These are phyloP conservation scores for Sebastes nivosus DNA, from an alignment of 2,797 vertebrate species.

Conservation along the genomic window DNA sequence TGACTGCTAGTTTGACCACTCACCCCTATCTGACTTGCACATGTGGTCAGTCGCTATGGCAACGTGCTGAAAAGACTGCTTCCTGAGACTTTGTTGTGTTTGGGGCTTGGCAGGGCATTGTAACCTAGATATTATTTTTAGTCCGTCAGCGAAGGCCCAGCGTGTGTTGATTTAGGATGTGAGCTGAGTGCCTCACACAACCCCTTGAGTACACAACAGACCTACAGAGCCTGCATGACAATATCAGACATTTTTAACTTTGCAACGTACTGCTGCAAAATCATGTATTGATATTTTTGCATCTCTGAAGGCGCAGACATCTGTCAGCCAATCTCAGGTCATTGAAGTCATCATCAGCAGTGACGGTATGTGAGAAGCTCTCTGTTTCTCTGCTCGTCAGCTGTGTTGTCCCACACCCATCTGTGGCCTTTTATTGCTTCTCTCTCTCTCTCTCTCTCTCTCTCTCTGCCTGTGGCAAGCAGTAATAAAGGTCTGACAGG, in stretches of 20 bases:
- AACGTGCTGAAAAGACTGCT: constrained; percentile 70
- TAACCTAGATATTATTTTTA: constrained; percentile 85
- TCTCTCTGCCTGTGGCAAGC: constrained; percentile 58
- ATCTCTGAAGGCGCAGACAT: constrained; percentile 30
- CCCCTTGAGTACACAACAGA: constrained; percentile 28
- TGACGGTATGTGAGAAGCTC: constrained; percentile 70
- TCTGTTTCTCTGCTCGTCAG: constrained; percentile 65
- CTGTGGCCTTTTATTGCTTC: constrained; percentile 73
- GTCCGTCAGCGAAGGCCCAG: constrained; percentile 60
- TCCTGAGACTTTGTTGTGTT: constrained; percentile 78
- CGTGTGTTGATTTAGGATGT: constrained; percentile 69
- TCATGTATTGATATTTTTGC: constrained; percentile 17
- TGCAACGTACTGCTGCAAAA: constrained; percentile 16
- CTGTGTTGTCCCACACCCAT: constrained; percentile 74
- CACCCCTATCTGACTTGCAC: constrained; percentile 74
- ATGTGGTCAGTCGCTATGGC: constrained; percentile 69
- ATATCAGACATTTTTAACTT: constrained; percentile 6
- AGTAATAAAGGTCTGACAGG: constrained; percentile 80
- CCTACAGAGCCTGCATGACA: background rate
- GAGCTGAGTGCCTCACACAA: constrained; percentile 52
- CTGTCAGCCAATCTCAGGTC: constrained; percentile 58
- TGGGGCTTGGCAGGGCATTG: constrained; percentile 72
- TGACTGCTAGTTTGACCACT: constrained; percentile 74
- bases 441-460: constrained; percentile 34
- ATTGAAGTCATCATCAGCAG: constrained; percentile 56